Conservation (phyloP, 2,113 vertebrate genomes). For the Sinocyclocheilus anshuiensis region DNA sequence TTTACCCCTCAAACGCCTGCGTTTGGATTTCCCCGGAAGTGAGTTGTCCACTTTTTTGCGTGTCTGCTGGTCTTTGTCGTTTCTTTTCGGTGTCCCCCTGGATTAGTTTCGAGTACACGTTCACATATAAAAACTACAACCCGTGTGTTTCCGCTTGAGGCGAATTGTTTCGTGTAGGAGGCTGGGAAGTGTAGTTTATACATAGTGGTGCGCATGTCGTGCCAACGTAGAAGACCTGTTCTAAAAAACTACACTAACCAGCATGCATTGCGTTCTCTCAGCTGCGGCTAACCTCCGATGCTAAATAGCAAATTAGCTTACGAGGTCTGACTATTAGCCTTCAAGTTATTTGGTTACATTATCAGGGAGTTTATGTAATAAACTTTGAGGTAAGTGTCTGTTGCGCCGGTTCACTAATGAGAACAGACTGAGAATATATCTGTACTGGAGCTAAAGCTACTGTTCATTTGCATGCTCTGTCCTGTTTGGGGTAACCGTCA, state of each 20-base stretch:
- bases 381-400: not conserved
- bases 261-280: not conserved
- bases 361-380: not conserved
- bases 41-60: slow-evolving; percentile 74
- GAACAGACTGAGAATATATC: not conserved
- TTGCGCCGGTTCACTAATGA: not conserved
- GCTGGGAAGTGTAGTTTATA: slow-evolving; percentile 61
- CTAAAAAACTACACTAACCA: slow-evolving; percentile 33
- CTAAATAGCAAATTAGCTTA: slow-evolving; percentile 29
- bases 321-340: slow-evolving; percentile 31
- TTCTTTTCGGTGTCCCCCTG: not conserved
- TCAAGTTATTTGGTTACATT: not conserved
- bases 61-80: slow-evolving; percentile 73
- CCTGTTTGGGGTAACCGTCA: not conserved
- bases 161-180: rapidly evolving
- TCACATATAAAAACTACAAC: slow-evolving; percentile 61
- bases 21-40: slow-evolving; percentile 72
- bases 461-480: not conserved
- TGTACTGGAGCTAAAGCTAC: not conserved
- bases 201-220: too few species aligned
- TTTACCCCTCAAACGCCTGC: not conserved
- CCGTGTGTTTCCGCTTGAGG: not conserved
- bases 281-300: not conserved
- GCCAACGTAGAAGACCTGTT: not conserved
- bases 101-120: rapidly evolving